A percentile compares a stretch with the other conserved stretches of the same genome.
Conservation (phyloP, 2,797 vertebrate genomes). For the Schizopygopsis pylzovi region DNA sequence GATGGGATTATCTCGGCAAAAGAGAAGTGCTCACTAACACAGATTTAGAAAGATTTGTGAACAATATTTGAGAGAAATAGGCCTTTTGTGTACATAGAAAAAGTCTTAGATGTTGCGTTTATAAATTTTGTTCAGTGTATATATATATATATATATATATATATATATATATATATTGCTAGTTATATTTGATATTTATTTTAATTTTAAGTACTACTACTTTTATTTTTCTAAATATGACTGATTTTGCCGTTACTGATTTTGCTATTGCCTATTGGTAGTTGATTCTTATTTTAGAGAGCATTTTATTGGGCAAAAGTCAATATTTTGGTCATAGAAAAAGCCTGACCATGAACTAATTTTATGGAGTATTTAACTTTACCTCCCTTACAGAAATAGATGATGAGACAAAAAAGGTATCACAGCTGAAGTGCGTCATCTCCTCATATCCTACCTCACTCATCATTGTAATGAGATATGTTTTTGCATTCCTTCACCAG, state of each 20-base stretch:
- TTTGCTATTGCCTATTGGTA: neutral
- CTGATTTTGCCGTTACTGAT: neutral
- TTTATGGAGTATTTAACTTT: neutral
- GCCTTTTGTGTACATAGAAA: no score
- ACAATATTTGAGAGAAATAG: no score
- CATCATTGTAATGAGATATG: conserved; percentile 86
- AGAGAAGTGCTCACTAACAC: no score
- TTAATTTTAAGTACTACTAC: neutral
- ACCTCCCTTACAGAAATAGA: conserved; percentile 78
- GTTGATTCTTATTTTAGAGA: neutral
- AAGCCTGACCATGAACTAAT: neutral
- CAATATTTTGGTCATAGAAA: neutral
- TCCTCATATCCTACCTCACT: conserved; percentile 72
- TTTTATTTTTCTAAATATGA: neutral
- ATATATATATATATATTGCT: neutral
- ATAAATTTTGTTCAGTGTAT: no score
- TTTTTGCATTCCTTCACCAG: conserved; percentile 92
- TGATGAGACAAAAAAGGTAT: conserved; percentile 74
- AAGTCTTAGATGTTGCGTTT: no score
- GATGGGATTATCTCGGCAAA: no score
- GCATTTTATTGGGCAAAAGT: neutral
- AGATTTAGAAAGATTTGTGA: no score
- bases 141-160: no score
- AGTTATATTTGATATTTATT: neutral
- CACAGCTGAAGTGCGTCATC: conserved; percentile 77